phyloP scores from a whole-genome alignment of 2,797 vertebrate genomes.

The Mormyrops boulengeri region DNA sequence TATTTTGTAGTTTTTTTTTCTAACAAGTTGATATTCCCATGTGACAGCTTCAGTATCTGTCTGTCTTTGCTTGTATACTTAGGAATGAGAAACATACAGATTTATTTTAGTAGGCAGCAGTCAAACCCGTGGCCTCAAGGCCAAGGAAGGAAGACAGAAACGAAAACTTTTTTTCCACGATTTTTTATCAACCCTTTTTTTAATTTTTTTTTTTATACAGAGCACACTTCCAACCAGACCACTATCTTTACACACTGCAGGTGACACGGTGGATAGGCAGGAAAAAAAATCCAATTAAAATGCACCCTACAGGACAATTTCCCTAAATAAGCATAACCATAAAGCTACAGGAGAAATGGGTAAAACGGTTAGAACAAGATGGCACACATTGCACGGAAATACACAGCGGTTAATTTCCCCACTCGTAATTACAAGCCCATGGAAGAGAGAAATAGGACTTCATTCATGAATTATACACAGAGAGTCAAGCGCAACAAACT shows the following conservation, averaged over 20 bases:
- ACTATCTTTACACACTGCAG: conserved; percentile 10
- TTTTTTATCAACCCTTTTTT: not conserved
- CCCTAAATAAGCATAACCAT: not conserved
- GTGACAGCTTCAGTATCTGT: not conserved
- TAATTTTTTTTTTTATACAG: no score
- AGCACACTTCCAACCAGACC: not conserved
- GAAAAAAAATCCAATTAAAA: not conserved
- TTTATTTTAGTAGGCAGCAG: conserved; percentile 10
- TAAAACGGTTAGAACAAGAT: not conserved
- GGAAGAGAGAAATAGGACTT: not conserved
- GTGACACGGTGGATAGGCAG: not conserved
- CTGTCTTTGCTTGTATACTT: not conserved
- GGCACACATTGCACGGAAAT: not conserved
- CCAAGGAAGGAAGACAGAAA: conserved; percentile 4
- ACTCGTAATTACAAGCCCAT: not conserved
- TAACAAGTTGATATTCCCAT: not conserved
- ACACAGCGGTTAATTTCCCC: not conserved
- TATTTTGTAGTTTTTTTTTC: not conserved
- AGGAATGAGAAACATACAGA: not conserved
- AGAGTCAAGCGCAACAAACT: not conserved
- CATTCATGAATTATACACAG: not conserved
- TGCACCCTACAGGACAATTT: not conserved
- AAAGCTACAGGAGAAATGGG: not conserved
- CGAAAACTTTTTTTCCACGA: not conserved
- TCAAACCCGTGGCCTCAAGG: conserved; percentile 6